Evolutionary conservation across 2,888 invertebrate genomes (phyloP).

Genomic region (Xestia rhomboidea): DNA sequence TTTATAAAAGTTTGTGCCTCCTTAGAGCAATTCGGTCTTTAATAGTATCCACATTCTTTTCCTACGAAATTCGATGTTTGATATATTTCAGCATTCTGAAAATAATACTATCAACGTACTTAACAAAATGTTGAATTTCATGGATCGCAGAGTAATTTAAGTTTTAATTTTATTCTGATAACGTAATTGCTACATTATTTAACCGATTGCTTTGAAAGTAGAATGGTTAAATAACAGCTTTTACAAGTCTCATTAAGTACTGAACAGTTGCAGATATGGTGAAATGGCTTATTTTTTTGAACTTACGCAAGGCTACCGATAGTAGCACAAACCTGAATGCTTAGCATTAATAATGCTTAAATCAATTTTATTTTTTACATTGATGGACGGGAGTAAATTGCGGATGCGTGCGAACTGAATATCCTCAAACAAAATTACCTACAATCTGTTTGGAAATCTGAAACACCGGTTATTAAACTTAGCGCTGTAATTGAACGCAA

Average conservation of each 20-base stretch:
- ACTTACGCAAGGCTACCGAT: slow-evolving; percentile 1
- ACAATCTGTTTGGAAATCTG: slow-evolving; percentile 65
- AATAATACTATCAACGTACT: background rate
- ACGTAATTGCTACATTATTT: slow-evolving; percentile 36
- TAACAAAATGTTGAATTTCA: slow-evolving; percentile 9
- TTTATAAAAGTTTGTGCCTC: background rate
- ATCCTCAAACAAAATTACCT: slow-evolving; percentile 61
- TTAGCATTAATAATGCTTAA: slow-evolving; percentile 24
- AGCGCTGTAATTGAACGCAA: slow-evolving; percentile 62
- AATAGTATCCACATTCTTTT: background rate
- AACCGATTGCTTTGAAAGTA: slow-evolving; percentile 47
- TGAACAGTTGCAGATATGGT: slow-evolving; percentile 18
- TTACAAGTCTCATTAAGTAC: slow-evolving; percentile 20
- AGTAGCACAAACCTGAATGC: slow-evolving; percentile 14
- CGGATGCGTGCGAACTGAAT: slow-evolving; percentile 64
- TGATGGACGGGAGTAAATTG: slow-evolving; percentile 56
- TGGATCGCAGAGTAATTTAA: slow-evolving; percentile 2
- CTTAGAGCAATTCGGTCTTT: background rate
- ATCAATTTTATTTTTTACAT: slow-evolving; percentile 47
- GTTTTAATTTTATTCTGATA: slow-evolving; percentile 33
- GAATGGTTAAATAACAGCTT: slow-evolving; percentile 54
- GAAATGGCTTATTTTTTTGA: slow-evolving; percentile 10
- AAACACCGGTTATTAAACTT: slow-evolving; percentile 58
- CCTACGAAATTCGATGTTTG: background rate
- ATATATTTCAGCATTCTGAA: no score